Evolutionary conservation across 2,113 vertebrate genomes (phyloP), one percentile per base, ranked within the genome.

Genomic region (Rhabdomys dilectus): DNA sequence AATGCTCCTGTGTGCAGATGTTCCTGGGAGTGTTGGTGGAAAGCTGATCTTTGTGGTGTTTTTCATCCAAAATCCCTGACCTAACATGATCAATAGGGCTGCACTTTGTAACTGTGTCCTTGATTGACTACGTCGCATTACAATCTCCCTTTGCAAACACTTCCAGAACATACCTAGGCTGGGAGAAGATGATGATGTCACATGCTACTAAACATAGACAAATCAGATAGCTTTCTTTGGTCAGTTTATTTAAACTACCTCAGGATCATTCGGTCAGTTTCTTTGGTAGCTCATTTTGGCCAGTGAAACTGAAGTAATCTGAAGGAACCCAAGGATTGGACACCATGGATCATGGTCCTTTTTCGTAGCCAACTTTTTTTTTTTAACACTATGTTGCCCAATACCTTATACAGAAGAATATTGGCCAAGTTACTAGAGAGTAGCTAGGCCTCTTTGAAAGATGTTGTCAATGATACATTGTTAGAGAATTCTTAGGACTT

Each of bases 101-200:
- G 70, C 4, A 56, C 64, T 95, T 92, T 86, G 91, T 70, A 70
- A 22, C 64, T 21, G n/a, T 26, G 31, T n/a, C 64, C 21, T 87
- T 48, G 64, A n/a, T 36, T 11, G 21, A n/a, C 5, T 77, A 39
- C 90, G 11, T 39, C 3, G 24, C 4, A 42, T 29, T 42, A 81
- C 36, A 22, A 68, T 21, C 53, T 81, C 24, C 39, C 76, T 96
- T 94, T 94, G 92, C 75, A 96, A 88, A 88, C 36, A n/a, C 78
- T 93, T 94, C 70, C 76, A 88, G 84, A 75, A 87, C 64, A 10
- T 62, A 21, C 7, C 60, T 93, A 64, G 88, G 64, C 34, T 85
- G 60, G 91, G 73, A 36, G 48, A 60, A 86, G 7, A 93, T 39
- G 7, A 68, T 58, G 31, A 45, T 24, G 68, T 81, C 11, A 60